These are phyloP conservation scores for Coccyzus lansbergi DNA, from an alignment of 2,797 vertebrate genomes.

Conservation along the genomic window DNA sequence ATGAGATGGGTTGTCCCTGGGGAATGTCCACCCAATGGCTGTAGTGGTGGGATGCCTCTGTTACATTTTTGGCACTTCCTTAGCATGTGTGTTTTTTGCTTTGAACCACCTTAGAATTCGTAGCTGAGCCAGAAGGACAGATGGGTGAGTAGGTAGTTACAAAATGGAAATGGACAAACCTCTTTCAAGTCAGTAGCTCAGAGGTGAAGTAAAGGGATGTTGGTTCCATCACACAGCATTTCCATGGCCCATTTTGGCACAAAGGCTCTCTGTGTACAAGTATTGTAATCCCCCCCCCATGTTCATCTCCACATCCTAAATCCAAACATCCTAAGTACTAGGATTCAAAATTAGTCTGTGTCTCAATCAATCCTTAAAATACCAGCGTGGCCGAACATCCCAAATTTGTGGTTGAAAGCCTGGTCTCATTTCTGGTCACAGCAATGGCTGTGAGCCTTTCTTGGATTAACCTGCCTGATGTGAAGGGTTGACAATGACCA, in stretches of 20 bases:
- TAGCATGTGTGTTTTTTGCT: background rate
- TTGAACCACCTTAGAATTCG: background rate
- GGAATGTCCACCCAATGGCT: accelerated
- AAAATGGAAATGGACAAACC: background rate
- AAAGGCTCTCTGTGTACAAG: accelerated
- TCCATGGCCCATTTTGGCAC: accelerated
- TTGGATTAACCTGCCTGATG: background rate
- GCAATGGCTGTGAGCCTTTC: accelerated
- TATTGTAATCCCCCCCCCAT: background rate
- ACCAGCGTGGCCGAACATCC: accelerated
- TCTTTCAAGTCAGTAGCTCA: background rate
- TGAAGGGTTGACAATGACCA: accelerated
- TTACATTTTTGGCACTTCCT: background rate
- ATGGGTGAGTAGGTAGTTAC: background rate
- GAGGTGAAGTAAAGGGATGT: background rate
- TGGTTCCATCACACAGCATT: background rate
- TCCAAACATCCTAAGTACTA: background rate
- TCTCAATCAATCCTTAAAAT: background rate
- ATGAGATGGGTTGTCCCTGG: background rate
- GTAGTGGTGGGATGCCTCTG: background rate
- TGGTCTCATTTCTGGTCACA: background rate
- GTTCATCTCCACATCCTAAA: background rate
- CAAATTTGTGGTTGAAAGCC: background rate
- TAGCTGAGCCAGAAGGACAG: background rate
- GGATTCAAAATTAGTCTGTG: background rate